These are phyloP conservation scores for Pocillopora verrucosa DNA, from an alignment of 64 coral and sea anemone species.

Conservation along the genomic window DNA sequence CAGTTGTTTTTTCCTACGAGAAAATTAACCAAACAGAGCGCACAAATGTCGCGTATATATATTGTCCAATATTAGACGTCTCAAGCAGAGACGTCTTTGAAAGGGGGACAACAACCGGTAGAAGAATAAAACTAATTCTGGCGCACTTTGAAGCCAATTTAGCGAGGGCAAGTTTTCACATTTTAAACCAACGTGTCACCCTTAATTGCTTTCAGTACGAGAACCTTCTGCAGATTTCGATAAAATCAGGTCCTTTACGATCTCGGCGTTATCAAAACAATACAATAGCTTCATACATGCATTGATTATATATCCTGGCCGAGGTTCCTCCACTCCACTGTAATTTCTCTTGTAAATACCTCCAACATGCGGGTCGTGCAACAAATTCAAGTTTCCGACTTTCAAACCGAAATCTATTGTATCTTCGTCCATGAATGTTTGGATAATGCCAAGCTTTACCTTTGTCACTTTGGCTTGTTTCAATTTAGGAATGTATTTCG, in stretches of 20 bases:
- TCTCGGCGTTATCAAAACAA: constrained; percentile 51
- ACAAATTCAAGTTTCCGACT: constrained; percentile 39
- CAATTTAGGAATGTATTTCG: constrained; percentile 61
- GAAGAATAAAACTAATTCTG: too few species aligned
- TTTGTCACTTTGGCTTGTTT: constrained; percentile 43
- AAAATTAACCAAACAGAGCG: too few species aligned
- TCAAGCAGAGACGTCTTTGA: too few species aligned
- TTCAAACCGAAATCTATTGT: constrained; percentile 19
- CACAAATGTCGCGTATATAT: too few species aligned
- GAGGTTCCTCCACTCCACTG: constrained; percentile 62
- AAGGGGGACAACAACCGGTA: too few species aligned
- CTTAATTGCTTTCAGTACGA: too few species aligned
- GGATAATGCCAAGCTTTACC: constrained; percentile 59
- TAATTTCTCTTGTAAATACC: constrained; percentile 53
- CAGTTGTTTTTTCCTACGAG: too few species aligned
- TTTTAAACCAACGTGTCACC: too few species aligned
- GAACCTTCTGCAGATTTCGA: too few species aligned
- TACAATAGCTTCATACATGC: constrained; percentile 75
- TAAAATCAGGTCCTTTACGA: not conserved
- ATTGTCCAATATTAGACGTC: too few species aligned
- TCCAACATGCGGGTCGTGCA: constrained; percentile 44
- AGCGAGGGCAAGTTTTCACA: too few species aligned
- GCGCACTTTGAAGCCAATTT: too few species aligned
- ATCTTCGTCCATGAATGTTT: constrained; percentile 46
- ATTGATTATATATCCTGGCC: constrained; percentile 66